These are phyloP conservation scores for Synergus umbraculus DNA, from an alignment of 2,888 invertebrate species.

Conservation along the genomic window DNA sequence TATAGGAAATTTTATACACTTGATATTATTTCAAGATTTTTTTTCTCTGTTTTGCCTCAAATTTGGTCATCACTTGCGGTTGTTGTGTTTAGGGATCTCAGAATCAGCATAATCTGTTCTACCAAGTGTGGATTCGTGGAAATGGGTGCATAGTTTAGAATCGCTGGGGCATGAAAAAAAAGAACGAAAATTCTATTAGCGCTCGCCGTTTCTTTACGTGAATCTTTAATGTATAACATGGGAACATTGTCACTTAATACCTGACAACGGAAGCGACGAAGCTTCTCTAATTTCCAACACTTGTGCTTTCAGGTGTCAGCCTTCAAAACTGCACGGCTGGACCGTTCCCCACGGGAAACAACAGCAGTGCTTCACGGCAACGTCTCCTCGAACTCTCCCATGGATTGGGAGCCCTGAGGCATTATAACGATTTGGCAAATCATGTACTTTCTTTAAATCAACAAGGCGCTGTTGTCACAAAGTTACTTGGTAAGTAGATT, in stretches of 20 bases:
- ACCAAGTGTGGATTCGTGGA: background rate
- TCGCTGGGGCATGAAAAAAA: constrained; percentile 4
- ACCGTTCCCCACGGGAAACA: constrained; percentile 67
- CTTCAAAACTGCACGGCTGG: constrained; percentile 71
- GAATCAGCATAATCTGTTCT: background rate
- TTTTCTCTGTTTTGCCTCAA: background rate
- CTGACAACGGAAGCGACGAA: constrained; percentile 34
- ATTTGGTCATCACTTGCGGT: no score
- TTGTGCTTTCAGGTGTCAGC: constrained; percentile 65
- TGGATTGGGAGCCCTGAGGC: constrained; percentile 86
- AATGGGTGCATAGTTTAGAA: background rate
- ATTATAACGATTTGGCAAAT: constrained; percentile 91
- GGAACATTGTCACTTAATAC: constrained; percentile 17
- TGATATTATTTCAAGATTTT: no score
- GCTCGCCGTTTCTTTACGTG: background rate
- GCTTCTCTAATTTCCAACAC: constrained; percentile 37
- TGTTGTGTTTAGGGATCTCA: background rate
- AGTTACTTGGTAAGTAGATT: constrained; percentile 88
- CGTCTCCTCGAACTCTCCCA: constrained; percentile 88
- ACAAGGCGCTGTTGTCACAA: constrained; percentile 92
- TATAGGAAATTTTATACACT: no score
- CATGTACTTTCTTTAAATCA: constrained; percentile 89
- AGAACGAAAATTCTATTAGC: background rate
- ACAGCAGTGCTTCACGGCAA: constrained; percentile 82
- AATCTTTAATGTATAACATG: constrained; percentile 26